Base-by-base conservation (phyloP, 2,113 vertebrate genomes). In the Caranx ignobilis region DNA sequence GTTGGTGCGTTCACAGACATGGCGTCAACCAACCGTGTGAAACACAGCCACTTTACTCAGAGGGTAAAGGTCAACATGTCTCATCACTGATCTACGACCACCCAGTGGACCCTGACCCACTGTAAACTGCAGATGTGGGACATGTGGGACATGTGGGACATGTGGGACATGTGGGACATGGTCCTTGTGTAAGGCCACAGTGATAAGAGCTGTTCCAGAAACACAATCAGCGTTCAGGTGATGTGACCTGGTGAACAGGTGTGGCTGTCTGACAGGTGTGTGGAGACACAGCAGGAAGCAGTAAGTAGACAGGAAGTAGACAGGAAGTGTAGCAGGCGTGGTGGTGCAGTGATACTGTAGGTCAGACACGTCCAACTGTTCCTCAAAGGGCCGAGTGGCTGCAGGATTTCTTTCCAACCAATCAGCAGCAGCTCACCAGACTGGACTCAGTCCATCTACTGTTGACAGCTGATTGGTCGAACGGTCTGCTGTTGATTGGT, bases 121-220 rank as follows among this genome's bases (percentile, higher is more conserved):
- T 32, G 57, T 34, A 48, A 39, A 34, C 47, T 47, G 26, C 11
- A 3, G 52, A 66, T 55, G 32, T 52, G 21, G 11, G 39, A 41
- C 39, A 41, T 7, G 39, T 41, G 39, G 39, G 39, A 18, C 56
- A 65, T 62, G 12, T 70, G 39, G 39, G 39, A 18, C 56, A 65
- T 62, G 12, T 70, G 31, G 67, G 21, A 35, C 66, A 69, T 54
- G 71, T 32, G 52, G 37, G 37, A 37, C 37, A 2, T 3, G 3
- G 37, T 1, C 43, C 12, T 47, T 43, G 60, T 55, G 64, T 11
- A 82, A 73, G 79, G n/a, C 73, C 45, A 21, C 67, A 60, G 39
- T 5, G 83, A 90, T 88, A 86, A 86, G 71, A 61, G 50, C 75
- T 48, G 75, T 59, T 81, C 80, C 74, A 62, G 21, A 31, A 47